These are phyloP conservation scores for Gouania willdenowi DNA, from an alignment of 2,797 vertebrate genomes.

Conservation along the genomic window DNA sequence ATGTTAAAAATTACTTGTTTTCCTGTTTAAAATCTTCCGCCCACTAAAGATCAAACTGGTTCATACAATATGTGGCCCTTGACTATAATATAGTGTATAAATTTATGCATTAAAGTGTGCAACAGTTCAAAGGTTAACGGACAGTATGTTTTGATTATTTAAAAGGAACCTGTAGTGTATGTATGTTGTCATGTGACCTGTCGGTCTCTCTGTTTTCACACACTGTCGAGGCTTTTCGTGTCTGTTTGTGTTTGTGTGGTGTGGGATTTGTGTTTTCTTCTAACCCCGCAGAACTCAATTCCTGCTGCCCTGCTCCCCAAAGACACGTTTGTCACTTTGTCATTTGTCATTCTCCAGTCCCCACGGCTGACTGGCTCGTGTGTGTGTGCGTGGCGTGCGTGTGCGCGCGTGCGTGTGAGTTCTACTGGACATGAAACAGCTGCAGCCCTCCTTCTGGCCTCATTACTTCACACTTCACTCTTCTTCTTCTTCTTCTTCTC, in stretches of 20 bases:
- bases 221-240: conserved; percentile 6
- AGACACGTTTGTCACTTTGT: conserved; percentile 64
- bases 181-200: neutral
- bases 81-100: too few species aligned
- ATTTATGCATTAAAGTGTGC: too few species aligned
- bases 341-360: conserved; percentile 57
- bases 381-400: conserved; percentile 3
- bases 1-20: too few species aligned
- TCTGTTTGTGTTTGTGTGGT: conserved; percentile 7
- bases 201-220: conserved; percentile 15
- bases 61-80: too few species aligned
- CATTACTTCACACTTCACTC: conserved; percentile 59
- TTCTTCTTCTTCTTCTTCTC: conserved; percentile 23
- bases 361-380: conserved; percentile 33
- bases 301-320: conserved; percentile 37
- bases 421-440: conserved; percentile 47
- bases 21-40: too few species aligned
- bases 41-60: too few species aligned
- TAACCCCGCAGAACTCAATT: conserved; percentile 34
- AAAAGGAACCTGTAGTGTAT: neutral
- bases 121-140: too few species aligned
- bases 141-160: too few species aligned
- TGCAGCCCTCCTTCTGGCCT: conserved; percentile 53
- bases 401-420: conserved; percentile 11
- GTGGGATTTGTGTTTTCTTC: conserved; percentile 28